Conservation (phyloP, 2,113 vertebrate species). For the Piprites chloris region DNA sequence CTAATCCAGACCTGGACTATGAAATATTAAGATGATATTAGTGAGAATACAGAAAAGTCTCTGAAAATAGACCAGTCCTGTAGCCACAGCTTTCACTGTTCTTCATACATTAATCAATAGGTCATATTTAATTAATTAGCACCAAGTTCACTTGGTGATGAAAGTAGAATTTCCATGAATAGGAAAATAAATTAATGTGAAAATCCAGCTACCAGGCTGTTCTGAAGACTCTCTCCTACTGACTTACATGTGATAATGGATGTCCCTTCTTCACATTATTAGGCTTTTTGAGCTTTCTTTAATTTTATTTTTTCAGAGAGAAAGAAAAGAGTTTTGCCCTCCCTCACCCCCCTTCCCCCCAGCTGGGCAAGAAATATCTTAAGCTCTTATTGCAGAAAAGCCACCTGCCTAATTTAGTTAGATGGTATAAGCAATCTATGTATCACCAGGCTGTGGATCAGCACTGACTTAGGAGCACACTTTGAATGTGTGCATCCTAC, state of each 20-base stretch:
- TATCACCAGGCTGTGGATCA: neutral
- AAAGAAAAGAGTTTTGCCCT: neutral
- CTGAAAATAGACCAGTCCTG: constrained; percentile 47
- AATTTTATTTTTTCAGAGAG: constrained; percentile 13
- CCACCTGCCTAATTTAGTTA: neutral
- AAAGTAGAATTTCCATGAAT: constrained; percentile 56
- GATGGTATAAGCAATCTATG: neutral
- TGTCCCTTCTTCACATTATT: constrained; percentile 11
- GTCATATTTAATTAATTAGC: constrained; percentile 67
- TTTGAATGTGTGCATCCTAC: neutral
- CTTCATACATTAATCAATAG: constrained; percentile 59
- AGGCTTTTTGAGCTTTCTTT: neutral
- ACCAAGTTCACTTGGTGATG: constrained; percentile 50
- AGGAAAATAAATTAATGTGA: constrained; percentile 25
- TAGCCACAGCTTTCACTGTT: constrained; percentile 8
- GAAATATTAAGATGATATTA: constrained; percentile 32
- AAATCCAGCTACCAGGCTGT: constrained; percentile 21
- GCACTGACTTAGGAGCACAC: neutral
- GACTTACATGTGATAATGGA: constrained; percentile 20
- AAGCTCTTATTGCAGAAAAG: neutral
- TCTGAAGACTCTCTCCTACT: constrained; percentile 10
- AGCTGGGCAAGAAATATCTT: neutral
- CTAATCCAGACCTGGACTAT: neutral
- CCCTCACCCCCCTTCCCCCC: fast-evolving
- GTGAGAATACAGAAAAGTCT: constrained; percentile 15